phyloP scores from a whole-genome alignment of 2,888 invertebrate genomes.

The Danaus chrysippus region DNA sequence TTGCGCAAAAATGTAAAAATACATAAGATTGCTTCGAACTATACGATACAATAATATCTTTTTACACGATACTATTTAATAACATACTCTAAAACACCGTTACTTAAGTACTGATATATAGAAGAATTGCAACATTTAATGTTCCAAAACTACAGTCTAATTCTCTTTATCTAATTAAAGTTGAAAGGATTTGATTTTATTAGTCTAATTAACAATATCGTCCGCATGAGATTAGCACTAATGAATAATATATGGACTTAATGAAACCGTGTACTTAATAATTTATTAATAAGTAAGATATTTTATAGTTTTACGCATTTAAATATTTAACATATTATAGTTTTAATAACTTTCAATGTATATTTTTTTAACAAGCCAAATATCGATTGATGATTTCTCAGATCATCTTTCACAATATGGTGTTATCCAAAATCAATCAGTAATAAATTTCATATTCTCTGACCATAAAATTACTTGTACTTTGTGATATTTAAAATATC shows the following conservation, averaged over 20 bases:
- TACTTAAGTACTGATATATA: too few species aligned
- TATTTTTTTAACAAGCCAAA: slow-evolving; percentile 16
- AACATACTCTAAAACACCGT: too few species aligned
- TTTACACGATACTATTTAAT: too few species aligned
- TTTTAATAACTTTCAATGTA: slow-evolving; percentile 25
- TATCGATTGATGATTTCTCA: slow-evolving; percentile 8
- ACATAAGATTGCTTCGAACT: neutral
- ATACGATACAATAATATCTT: too few species aligned
- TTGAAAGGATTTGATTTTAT: slow-evolving; percentile 18
- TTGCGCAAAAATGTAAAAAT: too few species aligned
- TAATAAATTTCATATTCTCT: too few species aligned
- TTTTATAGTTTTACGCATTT: slow-evolving; percentile 58
- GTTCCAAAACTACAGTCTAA: neutral
- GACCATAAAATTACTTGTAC: too few species aligned
- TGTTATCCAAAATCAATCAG: neutral
- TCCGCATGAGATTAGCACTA: slow-evolving; percentile 63
- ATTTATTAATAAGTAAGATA: slow-evolving; percentile 59
- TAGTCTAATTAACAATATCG: slow-evolving; percentile 40
- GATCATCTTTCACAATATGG: slow-evolving; percentile 16
- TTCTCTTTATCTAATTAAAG: neutral
- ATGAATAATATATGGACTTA: slow-evolving; percentile 49
- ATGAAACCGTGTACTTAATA: slow-evolving; percentile 72
- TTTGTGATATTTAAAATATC: too few species aligned
- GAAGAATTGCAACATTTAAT: too few species aligned
- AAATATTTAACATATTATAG: slow-evolving; percentile 52